Evolutionary conservation across 2,797 vertebrate species (phyloP).

Genomic region (Scolopax bukidnonensis): DNA sequence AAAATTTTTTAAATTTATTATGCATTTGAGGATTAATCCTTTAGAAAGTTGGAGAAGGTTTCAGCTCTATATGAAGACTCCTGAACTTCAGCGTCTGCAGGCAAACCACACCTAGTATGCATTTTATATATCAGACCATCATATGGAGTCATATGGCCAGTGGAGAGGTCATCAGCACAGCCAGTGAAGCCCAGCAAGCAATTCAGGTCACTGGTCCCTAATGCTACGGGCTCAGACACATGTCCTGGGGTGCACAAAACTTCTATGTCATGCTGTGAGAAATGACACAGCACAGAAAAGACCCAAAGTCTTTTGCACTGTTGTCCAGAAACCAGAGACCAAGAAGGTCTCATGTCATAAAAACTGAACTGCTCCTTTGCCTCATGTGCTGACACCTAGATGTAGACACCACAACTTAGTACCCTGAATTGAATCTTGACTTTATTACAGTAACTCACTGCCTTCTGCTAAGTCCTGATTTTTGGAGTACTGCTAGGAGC

Average conservation of each 20-base stretch:
- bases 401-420: not conserved
- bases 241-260: not conserved
- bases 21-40: not conserved
- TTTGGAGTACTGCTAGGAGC: not conserved
- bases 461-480: not conserved
- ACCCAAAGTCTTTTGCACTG: not conserved
- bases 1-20: not conserved
- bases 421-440: not conserved
- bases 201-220: not conserved
- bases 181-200: not conserved
- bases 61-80: not conserved
- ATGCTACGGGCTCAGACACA: not conserved
- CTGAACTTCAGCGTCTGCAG: not conserved
- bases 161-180: not conserved
- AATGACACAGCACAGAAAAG: not conserved
- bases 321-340: not conserved
- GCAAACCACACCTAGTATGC: not conserved
- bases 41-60: not conserved
- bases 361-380: not conserved
- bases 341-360: not conserved
- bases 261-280: not conserved
- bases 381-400: not conserved
- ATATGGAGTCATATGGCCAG: not conserved
- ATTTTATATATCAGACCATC: not conserved
- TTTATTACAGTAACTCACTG: not conserved